These are phyloP conservation scores for Sinotaia quadrata DNA, from an alignment of 2,888 invertebrate genomes.

Conservation along the genomic window DNA sequence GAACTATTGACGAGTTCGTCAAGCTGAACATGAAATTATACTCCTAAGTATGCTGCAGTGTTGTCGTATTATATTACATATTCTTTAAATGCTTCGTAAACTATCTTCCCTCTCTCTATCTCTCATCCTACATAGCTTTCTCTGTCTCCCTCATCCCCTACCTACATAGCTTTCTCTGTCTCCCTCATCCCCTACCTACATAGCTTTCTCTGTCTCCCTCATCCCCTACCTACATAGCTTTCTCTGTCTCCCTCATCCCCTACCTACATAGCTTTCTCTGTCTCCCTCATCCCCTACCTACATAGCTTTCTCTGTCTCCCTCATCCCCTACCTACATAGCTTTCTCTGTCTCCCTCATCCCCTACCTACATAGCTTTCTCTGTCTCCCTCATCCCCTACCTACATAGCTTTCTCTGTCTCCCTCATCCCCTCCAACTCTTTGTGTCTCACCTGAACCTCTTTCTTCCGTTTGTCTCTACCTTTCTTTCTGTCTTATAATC, in stretches of 20 bases:
- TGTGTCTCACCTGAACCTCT: background rate
- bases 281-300: background rate
- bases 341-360: background rate
- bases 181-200: background rate
- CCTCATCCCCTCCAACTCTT: background rate
- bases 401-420: background rate
- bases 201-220: slow-evolving; percentile 7
- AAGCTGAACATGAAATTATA: too few relatives aligned
- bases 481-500: slow-evolving; percentile 3
- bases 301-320: slow-evolving; percentile 13
- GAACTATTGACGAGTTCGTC: too few relatives aligned
- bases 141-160: background rate
- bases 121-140: background rate
- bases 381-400: background rate
- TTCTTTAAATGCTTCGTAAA: too few relatives aligned
- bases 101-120: slow-evolving; percentile 1
- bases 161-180: background rate
- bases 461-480: background rate
- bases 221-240: background rate
- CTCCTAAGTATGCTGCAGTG: too few relatives aligned
- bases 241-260: background rate
- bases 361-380: background rate
- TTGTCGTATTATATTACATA: too few relatives aligned
- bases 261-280: background rate
- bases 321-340: too few relatives aligned